Conservation (phyloP, 1,140 invertebrate species). For the Aphidius ervi region DNA sequence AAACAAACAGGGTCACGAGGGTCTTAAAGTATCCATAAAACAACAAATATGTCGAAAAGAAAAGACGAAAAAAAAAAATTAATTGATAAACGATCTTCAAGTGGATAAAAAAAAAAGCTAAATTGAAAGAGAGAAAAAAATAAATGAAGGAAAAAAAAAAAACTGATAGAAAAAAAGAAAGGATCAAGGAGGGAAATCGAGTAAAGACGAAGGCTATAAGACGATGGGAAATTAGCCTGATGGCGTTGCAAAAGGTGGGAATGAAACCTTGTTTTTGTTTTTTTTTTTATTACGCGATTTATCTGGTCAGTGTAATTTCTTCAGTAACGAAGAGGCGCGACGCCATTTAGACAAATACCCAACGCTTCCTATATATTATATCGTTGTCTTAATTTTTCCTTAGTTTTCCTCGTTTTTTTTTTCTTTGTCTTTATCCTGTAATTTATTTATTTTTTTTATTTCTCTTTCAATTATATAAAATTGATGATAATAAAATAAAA, state of each 20-base stretch:
- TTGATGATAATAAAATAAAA: no score
- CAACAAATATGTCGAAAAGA: no score
- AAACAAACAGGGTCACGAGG: conserved; percentile 8
- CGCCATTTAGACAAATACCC: conserved; percentile 25
- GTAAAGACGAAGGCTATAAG: neutral
- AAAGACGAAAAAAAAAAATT: no score
- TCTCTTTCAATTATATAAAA: no score
- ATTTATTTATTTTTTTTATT: no score
- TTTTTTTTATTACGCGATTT: conserved; percentile 20
- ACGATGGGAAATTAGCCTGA: no score
- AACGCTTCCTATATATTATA: conserved; percentile 10
- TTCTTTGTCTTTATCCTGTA: no score
- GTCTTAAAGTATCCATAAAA: no score
- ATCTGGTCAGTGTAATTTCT: conserved; percentile 15
- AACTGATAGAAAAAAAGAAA: conserved; percentile 1
- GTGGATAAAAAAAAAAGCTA: conserved; percentile 3
- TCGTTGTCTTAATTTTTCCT: neutral
- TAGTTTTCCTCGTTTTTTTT: neutral
- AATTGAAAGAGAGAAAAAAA: neutral
- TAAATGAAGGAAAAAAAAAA: conserved; percentile 1
- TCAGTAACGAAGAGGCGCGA: conserved; percentile 20
- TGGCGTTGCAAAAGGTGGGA: no score
- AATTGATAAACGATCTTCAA: no score
- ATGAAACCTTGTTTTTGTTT: neutral
- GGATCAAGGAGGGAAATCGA: neutral